Conservation (phyloP, 2,113 vertebrate species). For the Lanius collurio region DNA sequence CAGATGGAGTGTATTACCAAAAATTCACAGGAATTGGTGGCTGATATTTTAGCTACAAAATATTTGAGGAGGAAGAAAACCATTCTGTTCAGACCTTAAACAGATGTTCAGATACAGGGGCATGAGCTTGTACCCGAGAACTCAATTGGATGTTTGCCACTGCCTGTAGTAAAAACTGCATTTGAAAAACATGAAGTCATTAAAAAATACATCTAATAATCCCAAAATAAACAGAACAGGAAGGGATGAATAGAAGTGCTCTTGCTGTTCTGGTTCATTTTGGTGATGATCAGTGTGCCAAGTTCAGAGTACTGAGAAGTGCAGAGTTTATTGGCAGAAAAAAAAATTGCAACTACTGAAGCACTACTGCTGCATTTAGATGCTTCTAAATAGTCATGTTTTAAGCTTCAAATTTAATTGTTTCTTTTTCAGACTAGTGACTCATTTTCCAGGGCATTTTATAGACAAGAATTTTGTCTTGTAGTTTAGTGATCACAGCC, state of each 20-base stretch:
- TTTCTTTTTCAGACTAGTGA: neutral
- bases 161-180: neutral
- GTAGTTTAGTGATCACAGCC: neutral
- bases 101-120: constrained; percentile 34
- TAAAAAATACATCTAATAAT: constrained; percentile 8
- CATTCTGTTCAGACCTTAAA: neutral
- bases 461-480: neutral
- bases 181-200: neutral
- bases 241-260: neutral
- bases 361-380: neutral
- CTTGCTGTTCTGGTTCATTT: neutral
- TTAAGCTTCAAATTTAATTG: neutral
- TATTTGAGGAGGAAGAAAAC: neutral
- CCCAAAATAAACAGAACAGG: constrained; percentile 31
- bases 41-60: constrained; percentile 11
- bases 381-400: neutral
- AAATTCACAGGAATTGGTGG: constrained; percentile 8
- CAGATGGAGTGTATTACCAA: constrained; percentile 10
- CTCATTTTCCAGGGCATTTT: neutral
- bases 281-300: neutral
- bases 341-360: neutral
- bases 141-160: constrained; percentile 20
- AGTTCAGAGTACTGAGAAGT: neutral
- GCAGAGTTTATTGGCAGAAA: neutral
- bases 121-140: neutral